Evolutionary conservation across 2,888 invertebrate species (phyloP), one percentile per base, ranked within the genome.

Genomic region (Epinotia demarniana): DNA sequence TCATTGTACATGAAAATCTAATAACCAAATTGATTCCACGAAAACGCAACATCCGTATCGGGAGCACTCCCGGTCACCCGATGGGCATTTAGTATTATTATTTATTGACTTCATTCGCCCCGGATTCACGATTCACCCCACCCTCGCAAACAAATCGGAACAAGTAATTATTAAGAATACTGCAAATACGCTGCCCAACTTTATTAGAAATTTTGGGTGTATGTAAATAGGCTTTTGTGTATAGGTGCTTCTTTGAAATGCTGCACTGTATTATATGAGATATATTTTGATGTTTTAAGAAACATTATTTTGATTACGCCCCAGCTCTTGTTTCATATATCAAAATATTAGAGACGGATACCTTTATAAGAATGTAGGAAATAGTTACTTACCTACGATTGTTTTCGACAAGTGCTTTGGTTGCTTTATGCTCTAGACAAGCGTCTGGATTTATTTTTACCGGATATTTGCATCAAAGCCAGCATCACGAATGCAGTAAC

Each of bases 141-240:
- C 81, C 83, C 82, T 82, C 81, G 90, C 90, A 92, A 93, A 93
- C 90, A 93, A 92, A 92, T 89, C 90, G 90, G 90, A 92, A 92
- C 88, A 93, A 90, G 92, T 93, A 93, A 93, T 93, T 92, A 93
- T 93, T 92, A 92, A 92, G 92, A 90, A 93, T 92, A 91, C 88
- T 86, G 90, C 86, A 92, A 93, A 93, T 89, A 92, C 86, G 87
- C 86, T 85, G 80, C 81, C 83, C 85, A 84, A 85, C 84, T 86
- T 90, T 89, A 87, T 88, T 89, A 81, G 83, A 86, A 81, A 82
- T 83, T 87, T 85, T 76, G 83, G 86, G 83, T 80, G 18, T 75
- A 75, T 72, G 66, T 67, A 72, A 72, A 75, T 72, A 57, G 33
- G 58, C n/a, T 27, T 71, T 61, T 33, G 68, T 57, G 43, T 19